Conservation (phyloP, 2,888 invertebrate genomes). For the Nipponacmea schrenckii region DNA sequence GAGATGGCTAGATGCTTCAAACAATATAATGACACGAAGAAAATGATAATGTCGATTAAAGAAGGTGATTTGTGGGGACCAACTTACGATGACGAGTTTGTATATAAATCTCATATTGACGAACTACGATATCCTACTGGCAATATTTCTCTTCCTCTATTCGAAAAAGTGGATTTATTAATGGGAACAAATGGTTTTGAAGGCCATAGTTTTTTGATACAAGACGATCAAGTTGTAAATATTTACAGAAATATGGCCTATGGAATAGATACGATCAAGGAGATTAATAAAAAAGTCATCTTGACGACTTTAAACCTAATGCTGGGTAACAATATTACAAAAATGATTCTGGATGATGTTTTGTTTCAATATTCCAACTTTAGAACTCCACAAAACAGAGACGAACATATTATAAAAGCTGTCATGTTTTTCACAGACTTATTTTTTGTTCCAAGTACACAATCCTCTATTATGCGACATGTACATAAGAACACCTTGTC, state of each 20-base stretch:
- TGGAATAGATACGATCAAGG: not conserved
- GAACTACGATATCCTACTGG: not conserved
- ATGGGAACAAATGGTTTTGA: not conserved
- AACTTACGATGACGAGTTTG: not conserved
- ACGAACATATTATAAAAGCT: not conserved
- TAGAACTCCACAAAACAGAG: not conserved
- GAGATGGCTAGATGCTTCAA: not conserved
- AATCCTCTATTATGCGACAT: not conserved
- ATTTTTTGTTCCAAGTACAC: not conserved
- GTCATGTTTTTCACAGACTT: not conserved
- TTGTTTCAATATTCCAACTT: constrained; percentile 1
- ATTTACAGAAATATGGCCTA: too few relatives aligned
- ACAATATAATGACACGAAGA: not conserved
- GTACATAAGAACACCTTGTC: not conserved
- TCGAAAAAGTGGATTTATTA: not conserved
- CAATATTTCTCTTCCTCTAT: not conserved
- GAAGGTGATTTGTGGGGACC: not conserved
- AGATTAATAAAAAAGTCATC: not conserved
- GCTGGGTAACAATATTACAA: not conserved
- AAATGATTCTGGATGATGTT: not conserved
- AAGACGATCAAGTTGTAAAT: too few relatives aligned
- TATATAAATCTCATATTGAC: not conserved
- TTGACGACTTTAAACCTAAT: not conserved
- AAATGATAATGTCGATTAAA: not conserved
- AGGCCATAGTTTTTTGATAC: not conserved